Base-by-base conservation (phyloP, 2,888 invertebrate species). In the Drosophila multiciliata region DNA sequence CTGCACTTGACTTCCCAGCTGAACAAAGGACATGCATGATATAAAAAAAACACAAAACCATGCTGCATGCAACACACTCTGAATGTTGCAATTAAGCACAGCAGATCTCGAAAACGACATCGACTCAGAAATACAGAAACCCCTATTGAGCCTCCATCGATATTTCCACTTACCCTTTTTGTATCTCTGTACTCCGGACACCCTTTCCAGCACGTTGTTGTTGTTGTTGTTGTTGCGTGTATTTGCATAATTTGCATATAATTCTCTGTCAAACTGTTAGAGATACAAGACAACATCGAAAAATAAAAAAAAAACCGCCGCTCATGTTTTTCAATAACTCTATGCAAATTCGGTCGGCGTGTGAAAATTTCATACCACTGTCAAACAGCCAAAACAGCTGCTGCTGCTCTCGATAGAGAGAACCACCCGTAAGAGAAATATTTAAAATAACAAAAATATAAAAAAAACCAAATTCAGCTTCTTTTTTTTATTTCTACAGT, bases 201-300 rank as follows among this genome's bases (percentile, higher is more conserved):
- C 61, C 59, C 78, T 62, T 45, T 54, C 33, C 48, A 9, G 8
- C 32, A 20, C 8, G 23, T 45, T 45, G 8, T 23, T 38, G 33
- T 32, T 36, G 36, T 55, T 48, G 55, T 36, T 38, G 36, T 53
- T 48, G 55, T 36, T 59, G 53, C 71, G 50, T 67, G 75, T 64
- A 87, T 87, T 87, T 89, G 89, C 89, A 87, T 87, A 87, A 87
- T 89, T 89, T 87, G 68, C 85, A 89, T 76, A 87, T 87, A 84
- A 89, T 83, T 89, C 86, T 87, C 82, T 85, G 85, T 87, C 87
- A 84, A 67, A 71, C 75, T 71, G 62, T 75, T 73, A 73, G 73
- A 82, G 75, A 75, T 73, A 82, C 70, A 83, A 75, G 77, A 73
- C 65, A 80, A 75, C 66, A 66, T 15, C 42, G 48, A 52, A 54